Evolutionary conservation across 2,888 invertebrate species (phyloP), one percentile per base, ranked within the genome.

Genomic region (Eutolmus rufibarbis): DNA sequence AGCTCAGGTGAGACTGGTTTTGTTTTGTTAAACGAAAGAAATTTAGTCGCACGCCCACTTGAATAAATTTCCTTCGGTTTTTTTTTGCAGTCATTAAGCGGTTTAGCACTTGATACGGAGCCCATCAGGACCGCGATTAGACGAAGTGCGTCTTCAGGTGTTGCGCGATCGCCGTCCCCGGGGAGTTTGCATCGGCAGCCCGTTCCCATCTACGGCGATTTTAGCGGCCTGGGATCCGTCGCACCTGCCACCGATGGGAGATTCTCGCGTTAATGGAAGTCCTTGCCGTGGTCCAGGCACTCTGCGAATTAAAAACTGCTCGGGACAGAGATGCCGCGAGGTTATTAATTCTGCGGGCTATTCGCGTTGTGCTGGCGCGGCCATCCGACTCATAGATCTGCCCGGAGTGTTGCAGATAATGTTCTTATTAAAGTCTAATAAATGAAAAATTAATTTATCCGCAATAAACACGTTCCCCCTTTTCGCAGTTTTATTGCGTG

Each of bases 21-120:
- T 86, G 79, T 86, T 86, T 78, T 86, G 79, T 79, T 86, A 86
- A 86, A 86, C 78, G 86, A 86, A 79, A 57, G 57, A 86, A 86
- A 86, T 86, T 86, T 77, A 57, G 77, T 77, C 78, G 66, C 57
- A 86, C 86, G 86, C 86, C 86, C 78, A 86, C 86, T 78, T 78
- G 78, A 43, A 86, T 86, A 86, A 77, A 76, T 77, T 76, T 46
- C 74, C 23, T 8, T 77, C 77, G 56, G 34, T 56, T 85, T 37
- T 77, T 86, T 56, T 74, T 86, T 86, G 86, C 56, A 77, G 76
- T 77, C 37, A 77, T 77, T 86, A 56, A 77, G 56, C 23, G 77
- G 43, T 77, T 77, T 86, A 77, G 74, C 85, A 74, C 85, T 85
- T 85, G 85, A 85, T 74, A 74, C 57, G 74, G 51, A 43, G 85